phyloP scores from a whole-genome alignment of 2,113 vertebrate species.

The Onychostruthus taczanowskii region DNA sequence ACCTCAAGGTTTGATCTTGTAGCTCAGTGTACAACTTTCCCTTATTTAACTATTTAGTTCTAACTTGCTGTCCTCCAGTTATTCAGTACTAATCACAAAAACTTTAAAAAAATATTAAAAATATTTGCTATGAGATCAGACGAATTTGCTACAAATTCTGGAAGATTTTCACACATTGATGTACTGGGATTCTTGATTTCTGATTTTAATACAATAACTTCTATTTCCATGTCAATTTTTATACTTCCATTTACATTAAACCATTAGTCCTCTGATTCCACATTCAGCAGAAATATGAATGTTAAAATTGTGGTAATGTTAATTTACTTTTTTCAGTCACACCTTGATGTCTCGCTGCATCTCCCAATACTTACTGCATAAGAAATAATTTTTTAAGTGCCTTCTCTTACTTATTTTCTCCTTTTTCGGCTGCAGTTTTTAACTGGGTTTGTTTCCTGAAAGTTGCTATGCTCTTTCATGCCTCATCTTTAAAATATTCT shows the following conservation, averaged over 20 bases:
- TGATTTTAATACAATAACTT: neutral
- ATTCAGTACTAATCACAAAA: neutral
- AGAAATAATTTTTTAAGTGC: neutral
- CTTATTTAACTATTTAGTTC: neutral
- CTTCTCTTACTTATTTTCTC: neutral
- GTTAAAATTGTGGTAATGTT: neutral
- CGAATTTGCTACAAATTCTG: neutral
- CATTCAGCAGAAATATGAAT: neutral
- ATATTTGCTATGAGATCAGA: neutral
- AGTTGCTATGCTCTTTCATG: neutral
- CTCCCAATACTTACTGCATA: neutral
- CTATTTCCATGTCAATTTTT: neutral
- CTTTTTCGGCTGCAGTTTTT: neutral
- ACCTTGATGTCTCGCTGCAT: neutral
- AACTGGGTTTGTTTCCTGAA: neutral
- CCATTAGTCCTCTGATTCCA: neutral
- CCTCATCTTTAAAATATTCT: neutral
- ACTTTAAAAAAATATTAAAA: neutral
- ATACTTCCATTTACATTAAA: neutral
- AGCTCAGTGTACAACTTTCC: neutral
- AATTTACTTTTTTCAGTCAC: neutral
- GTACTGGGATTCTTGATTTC: neutral
- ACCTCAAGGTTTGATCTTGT: neutral
- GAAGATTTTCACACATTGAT: neutral
- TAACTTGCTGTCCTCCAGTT: neutral